These are phyloP conservation scores for Pomatostomus ruficeps DNA, from an alignment of 2,113 vertebrate species.

Conservation along the genomic window DNA sequence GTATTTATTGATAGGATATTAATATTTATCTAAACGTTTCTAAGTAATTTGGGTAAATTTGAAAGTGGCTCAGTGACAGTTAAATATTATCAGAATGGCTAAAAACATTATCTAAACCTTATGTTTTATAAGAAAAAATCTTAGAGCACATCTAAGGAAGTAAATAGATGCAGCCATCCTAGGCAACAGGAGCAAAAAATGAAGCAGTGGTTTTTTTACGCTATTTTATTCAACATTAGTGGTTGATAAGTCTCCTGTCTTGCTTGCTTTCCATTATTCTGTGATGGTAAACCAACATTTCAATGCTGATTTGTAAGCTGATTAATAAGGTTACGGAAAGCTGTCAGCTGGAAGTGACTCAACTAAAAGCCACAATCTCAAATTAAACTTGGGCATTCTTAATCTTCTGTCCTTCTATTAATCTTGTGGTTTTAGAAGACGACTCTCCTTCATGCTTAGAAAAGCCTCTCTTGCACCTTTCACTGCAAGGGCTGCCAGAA, in stretches of 20 bases:
- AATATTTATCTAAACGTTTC: neutral
- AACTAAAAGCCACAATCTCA: constrained; percentile 16
- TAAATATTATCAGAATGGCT: neutral
- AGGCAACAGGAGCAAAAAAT: neutral
- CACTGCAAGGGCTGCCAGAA: neutral
- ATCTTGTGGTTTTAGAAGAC: neutral
- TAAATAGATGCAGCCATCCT: neutral
- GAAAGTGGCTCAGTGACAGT: neutral
- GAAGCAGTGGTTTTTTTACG: neutral
- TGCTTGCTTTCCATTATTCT: neutral
- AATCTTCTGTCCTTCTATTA: neutral
- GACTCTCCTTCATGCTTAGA: neutral
- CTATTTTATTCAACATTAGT: neutral
- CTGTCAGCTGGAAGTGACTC: neutral
- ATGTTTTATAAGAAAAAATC: neutral
- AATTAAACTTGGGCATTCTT: neutral
- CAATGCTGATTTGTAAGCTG: neutral
- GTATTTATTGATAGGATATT: neutral
- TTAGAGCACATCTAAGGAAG: neutral
- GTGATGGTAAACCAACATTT: neutral
- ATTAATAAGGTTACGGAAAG: neutral
- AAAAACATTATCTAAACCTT: neutral
- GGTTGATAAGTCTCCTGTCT: neutral
- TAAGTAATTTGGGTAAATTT: neutral
- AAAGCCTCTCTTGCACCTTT: neutral